Conservation (phyloP, 2,888 invertebrate species). For the Masnerella sp. region DNA sequence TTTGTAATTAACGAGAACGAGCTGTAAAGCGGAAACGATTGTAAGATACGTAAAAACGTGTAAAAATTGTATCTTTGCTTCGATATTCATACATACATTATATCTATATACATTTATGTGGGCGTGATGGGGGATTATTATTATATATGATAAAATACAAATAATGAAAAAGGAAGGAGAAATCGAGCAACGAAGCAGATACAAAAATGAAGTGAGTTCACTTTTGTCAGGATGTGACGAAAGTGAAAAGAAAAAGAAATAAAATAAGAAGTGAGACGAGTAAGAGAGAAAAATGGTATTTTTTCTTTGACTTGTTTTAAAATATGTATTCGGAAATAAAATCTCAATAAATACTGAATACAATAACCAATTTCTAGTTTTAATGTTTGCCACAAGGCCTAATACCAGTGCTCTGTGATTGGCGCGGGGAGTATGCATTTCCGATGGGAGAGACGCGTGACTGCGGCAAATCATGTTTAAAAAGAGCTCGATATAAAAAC, state of each 20-base stretch:
- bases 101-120: conserved; percentile 33
- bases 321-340: conserved; percentile 64
- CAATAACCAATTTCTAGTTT: conserved; percentile 61
- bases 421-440: conserved; percentile 52
- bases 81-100: conserved; percentile 36
- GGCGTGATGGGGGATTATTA: conserved; percentile 24
- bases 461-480: conserved; percentile 55
- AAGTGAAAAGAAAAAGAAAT: conserved; percentile 9
- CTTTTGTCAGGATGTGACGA: conserved; percentile 6
- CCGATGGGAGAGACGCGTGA: conserved; percentile 40
- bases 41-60: conserved; percentile 34
- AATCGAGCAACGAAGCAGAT: conserved; percentile 46
- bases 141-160: conserved; percentile 16
- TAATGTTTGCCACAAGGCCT: conserved; percentile 60
- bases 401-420: conserved; percentile 60
- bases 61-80: conserved; percentile 37
- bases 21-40: conserved; percentile 20
- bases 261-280: conserved; percentile 29
- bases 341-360: conserved; percentile 66
- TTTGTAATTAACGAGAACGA: not conserved
- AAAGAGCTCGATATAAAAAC: conserved; percentile 56
- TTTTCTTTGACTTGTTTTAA: conserved; percentile 52
- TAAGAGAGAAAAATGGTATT: conserved; percentile 37
- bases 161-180: not conserved
- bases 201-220: conserved; percentile 21